Conservation (phyloP, 2,113 vertebrate genomes). For the Bubo bubo region DNA sequence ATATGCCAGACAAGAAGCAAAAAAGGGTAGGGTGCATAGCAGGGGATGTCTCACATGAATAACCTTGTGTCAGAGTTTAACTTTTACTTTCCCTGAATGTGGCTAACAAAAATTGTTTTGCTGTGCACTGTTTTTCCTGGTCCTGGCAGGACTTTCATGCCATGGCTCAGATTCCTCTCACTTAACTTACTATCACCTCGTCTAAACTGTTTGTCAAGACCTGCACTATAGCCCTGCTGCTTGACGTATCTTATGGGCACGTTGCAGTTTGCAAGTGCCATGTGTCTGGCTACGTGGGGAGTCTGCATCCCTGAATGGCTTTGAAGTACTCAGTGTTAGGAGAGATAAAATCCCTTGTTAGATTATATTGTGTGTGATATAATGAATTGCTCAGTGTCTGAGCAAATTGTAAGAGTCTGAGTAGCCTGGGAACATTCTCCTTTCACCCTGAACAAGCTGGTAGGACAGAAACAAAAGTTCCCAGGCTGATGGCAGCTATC, state of each 20-base stretch:
- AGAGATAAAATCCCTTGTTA: fast-evolving
- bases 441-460: background rate
- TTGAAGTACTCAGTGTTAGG: background rate
- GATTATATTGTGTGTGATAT: fast-evolving
- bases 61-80: background rate
- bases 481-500: background rate
- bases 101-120: background rate
- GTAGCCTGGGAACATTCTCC: background rate
- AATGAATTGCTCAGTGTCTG: background rate
- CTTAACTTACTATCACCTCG: fast-evolving
- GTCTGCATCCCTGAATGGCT: background rate
- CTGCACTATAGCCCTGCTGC: background rate
- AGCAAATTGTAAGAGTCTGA: fast-evolving
- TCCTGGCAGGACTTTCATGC: background rate
- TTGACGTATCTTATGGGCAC: fast-evolving
- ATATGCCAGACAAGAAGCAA: background rate
- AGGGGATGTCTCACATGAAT: background rate
- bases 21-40: too few species aligned
- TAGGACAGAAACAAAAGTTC: fast-evolving
- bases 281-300: fast-evolving
- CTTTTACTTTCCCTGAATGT: background rate
- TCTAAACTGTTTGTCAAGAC: background rate
- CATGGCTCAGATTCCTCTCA: background rate
- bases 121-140: fast-evolving
- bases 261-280: too few species aligned